Percentiles rank a stretch among this genome's conserved stretches.
Evolutionary conservation across 2,113 vertebrate species (phyloP).

Genomic region (Neotragus pygmaeus): DNA sequence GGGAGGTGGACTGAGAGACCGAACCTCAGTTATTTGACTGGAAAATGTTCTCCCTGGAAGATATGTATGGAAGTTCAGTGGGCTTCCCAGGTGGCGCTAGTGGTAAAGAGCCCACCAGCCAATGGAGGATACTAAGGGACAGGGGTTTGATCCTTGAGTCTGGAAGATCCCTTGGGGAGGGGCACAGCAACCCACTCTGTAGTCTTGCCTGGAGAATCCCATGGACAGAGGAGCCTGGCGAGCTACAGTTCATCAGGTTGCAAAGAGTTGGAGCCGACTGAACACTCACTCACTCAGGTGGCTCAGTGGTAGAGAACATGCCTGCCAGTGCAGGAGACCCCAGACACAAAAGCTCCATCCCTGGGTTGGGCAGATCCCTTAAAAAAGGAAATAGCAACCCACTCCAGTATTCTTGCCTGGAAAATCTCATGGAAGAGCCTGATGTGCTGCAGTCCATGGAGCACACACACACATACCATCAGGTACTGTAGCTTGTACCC

Average conservation of each 20-base stretch:
- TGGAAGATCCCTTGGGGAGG: not conserved
- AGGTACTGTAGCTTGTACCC: not conserved
- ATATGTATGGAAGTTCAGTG: not conserved
- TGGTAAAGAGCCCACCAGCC: not conserved
- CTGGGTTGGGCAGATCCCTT: not conserved
- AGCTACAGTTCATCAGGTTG: not conserved
- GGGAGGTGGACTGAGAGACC: not conserved
- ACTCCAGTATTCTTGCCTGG: not conserved
- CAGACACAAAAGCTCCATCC: not conserved
- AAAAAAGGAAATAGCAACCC: not conserved
- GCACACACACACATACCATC: not conserved
- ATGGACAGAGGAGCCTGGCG: not conserved
- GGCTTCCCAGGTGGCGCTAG: not conserved
- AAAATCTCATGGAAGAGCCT: not conserved
- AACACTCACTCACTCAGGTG: not conserved
- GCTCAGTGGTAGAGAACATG: not conserved
- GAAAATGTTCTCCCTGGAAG: not conserved
- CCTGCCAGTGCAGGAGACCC: not conserved
- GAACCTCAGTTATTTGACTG: not conserved
- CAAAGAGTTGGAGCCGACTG: not conserved
- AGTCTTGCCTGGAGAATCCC: not conserved
- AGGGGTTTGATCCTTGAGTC: not conserved
- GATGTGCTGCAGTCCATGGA: not conserved
- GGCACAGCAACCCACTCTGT: not conserved
- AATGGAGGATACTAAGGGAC: not conserved